A percentile compares a stretch with the other conserved stretches of the same genome.
These are phyloP conservation scores for Scyliorhinus canicula DNA, from an alignment of 2,797 vertebrate species.

Conservation along the genomic window DNA sequence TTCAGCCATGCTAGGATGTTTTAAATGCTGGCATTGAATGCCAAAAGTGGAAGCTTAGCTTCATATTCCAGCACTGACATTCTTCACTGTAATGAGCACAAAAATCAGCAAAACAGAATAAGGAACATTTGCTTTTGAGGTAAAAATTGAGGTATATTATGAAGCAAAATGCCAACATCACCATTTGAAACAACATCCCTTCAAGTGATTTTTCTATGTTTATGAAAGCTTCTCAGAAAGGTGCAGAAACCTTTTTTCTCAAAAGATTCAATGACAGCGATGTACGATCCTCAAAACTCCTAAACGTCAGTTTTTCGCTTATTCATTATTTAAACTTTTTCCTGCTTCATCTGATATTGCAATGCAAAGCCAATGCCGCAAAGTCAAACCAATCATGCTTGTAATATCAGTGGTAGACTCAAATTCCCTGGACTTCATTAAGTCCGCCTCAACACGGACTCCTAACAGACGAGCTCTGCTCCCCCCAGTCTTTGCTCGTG, in stretches of 20 bases:
- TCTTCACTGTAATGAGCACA: neutral
- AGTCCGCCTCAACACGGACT: neutral
- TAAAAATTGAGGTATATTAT: neutral
- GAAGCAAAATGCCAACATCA: neutral
- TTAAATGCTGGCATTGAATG: neutral
- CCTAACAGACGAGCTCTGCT: neutral
- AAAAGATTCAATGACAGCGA: neutral
- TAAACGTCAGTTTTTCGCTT: neutral
- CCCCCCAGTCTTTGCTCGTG: neutral
- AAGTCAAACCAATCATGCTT: neutral
- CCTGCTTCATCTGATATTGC: neutral
- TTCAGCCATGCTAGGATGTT: neutral
- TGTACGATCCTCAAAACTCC: neutral
- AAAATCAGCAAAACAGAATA: neutral
- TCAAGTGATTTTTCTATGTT: neutral
- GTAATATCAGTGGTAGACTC: neutral
- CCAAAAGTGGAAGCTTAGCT: neutral
- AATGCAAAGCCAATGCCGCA: neutral
- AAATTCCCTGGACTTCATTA: neutral
- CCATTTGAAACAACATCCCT: neutral
- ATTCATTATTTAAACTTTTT: neutral
- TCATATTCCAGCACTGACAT: neutral
- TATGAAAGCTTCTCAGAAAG: neutral
- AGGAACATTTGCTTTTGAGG: neutral
- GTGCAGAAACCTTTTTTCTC: neutral